Conservation (phyloP, 1,140 invertebrate species). For the Medauroidea extradentata region DNA sequence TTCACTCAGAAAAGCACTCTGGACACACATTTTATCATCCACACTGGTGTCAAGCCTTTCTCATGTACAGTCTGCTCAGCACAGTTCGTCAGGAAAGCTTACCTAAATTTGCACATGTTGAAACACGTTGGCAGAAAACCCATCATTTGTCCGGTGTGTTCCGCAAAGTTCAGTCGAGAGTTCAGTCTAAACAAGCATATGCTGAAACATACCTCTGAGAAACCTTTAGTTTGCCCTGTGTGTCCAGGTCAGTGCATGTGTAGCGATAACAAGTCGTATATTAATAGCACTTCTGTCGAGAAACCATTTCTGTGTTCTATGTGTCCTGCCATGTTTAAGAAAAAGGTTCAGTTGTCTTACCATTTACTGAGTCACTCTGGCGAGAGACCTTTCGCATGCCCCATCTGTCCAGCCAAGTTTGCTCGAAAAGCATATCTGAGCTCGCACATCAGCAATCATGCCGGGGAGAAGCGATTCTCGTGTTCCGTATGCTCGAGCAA, state of each 20-base stretch:
- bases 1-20: slow-evolving; percentile 5
- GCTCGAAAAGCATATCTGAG: slow-evolving; percentile 39
- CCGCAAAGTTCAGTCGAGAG: not conserved
- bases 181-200: slow-evolving; percentile 42
- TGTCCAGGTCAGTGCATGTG: slow-evolving; percentile 20
- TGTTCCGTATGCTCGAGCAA: slow-evolving; percentile 34
- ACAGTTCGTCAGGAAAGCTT: not conserved
- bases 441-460: slow-evolving; percentile 46
- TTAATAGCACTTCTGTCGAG: not conserved
- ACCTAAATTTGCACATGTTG: slow-evolving; percentile 4
- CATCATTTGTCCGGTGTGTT: not conserved
- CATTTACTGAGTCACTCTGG: slow-evolving; percentile 41
- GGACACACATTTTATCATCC: slow-evolving; percentile 1
- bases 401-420: slow-evolving; percentile 45
- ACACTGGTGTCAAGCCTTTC: slow-evolving; percentile 12
- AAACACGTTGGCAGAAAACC: slow-evolving; percentile 10
- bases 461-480: slow-evolving; percentile 45
- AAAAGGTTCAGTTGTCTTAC: slow-evolving; percentile 42
- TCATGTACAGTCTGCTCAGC: slow-evolving; percentile 1
- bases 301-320: not conserved
- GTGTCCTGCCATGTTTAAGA: not conserved
- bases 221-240: slow-evolving; percentile 40
- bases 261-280: not conserved
- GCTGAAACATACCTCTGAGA: slow-evolving; percentile 37
- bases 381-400: slow-evolving; percentile 44